phyloP scores from a whole-genome alignment of 2,888 invertebrate genomes.

The Salpingus planirostris region DNA sequence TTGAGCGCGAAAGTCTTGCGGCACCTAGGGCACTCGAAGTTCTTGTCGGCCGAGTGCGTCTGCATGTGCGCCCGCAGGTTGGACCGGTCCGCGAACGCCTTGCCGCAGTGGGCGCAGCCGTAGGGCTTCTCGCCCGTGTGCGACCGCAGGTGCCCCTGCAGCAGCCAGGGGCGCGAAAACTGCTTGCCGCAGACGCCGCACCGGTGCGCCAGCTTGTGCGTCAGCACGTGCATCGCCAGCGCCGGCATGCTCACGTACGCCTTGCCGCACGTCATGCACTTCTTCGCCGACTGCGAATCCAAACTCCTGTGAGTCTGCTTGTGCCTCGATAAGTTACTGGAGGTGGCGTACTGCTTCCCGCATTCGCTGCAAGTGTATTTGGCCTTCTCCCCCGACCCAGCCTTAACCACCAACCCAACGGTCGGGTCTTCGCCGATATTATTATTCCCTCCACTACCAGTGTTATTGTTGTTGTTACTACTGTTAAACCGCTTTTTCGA shows the following conservation, averaged over 20 bases:
- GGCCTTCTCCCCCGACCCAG: conserved; percentile 30
- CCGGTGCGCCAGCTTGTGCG: conserved; percentile 86
- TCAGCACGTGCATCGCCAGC: conserved; percentile 85
- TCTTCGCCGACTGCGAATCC: conserved; percentile 88
- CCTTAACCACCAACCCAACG: conserved; percentile 22
- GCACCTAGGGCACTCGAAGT: conserved; percentile 80
- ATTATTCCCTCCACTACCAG: too few species aligned
- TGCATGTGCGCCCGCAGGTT: conserved; percentile 93
- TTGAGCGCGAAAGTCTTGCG: conserved; percentile 89
- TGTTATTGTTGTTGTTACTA: too few species aligned
- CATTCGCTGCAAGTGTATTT: conserved; percentile 78
- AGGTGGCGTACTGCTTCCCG: conserved; percentile 86
- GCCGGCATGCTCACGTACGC: conserved; percentile 98
- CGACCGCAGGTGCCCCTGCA: conserved; percentile 77
- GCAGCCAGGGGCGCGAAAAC: conserved; percentile 95
- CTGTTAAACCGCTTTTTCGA: conserved; percentile 49
- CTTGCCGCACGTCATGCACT: conserved; percentile 91
- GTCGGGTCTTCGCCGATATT: conserved; percentile 25
- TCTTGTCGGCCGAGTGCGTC: conserved; percentile 86
- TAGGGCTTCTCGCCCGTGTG: conserved; percentile 94
- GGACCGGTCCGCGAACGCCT: conserved; percentile 89
- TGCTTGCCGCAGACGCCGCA: conserved; percentile 91
- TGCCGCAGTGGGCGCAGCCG: conserved; percentile 87
- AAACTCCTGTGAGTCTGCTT: conserved; percentile 89
- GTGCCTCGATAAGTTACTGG: conserved; percentile 80